These are phyloP conservation scores for Myanophis thanlyinensis DNA, from an alignment of 2,113 vertebrate species.

Conservation along the genomic window DNA sequence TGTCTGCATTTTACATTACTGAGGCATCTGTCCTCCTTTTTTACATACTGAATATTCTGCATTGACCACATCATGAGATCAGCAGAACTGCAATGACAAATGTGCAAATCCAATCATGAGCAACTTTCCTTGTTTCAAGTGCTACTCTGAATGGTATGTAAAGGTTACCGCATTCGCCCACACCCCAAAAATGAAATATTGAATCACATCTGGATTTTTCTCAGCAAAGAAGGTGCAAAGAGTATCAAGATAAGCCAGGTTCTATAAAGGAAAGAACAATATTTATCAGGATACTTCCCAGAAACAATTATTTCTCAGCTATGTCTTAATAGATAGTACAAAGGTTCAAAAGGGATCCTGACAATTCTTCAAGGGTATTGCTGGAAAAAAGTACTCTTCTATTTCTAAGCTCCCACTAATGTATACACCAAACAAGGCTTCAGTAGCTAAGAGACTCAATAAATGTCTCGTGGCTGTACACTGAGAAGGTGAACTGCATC, in stretches of 20 bases:
- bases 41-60: not conserved
- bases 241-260: not conserved
- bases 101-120: not conserved
- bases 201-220: not conserved
- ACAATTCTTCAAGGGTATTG: not conserved
- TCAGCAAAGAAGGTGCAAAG: not conserved
- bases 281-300: not conserved
- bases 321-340: not conserved
- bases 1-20: not conserved
- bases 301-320: not conserved
- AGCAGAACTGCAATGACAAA: not conserved
- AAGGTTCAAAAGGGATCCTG: not conserved
- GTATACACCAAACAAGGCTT: not conserved
- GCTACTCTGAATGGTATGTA: not conserved
- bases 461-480: not conserved
- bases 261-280: not conserved
- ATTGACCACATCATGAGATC: not conserved
- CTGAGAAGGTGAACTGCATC: not conserved
- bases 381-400: not conserved
- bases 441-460: not conserved
- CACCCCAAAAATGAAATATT: not conserved
- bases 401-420: not conserved
- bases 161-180: not conserved
- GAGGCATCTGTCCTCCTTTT: not conserved
- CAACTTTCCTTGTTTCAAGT: not conserved